Evolutionary conservation across 2,113 vertebrate genomes (phyloP).

Genomic region (Bagarius yarrelli): DNA sequence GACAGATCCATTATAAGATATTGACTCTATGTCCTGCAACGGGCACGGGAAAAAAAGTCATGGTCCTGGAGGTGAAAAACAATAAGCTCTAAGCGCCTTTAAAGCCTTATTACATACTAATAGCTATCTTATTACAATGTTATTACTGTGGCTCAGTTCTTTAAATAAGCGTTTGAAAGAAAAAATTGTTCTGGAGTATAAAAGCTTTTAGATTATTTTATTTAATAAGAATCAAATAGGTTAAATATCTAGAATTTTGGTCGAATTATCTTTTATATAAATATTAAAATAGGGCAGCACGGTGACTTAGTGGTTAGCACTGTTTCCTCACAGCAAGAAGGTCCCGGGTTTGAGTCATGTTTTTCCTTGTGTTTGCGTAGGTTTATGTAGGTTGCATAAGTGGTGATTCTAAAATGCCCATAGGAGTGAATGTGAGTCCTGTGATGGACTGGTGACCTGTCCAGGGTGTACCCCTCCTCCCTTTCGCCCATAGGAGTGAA

Average conservation of each 20-base stretch:
- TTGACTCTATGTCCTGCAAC: neutral
- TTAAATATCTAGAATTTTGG: neutral
- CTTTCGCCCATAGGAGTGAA: too few relatives aligned
- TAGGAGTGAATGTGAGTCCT: too few relatives aligned
- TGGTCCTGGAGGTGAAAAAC: neutral
- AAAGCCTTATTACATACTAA: neutral
- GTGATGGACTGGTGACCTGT: too few relatives aligned
- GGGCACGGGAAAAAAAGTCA: neutral
- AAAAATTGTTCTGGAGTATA: neutral
- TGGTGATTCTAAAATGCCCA: too few relatives aligned
- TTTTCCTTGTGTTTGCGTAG: too few relatives aligned
- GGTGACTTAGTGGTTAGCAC: too few relatives aligned
- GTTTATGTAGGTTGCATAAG: too few relatives aligned
- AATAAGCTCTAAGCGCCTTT: neutral
- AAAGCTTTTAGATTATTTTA: neutral
- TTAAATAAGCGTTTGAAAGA: neutral
- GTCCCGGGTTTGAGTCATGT: too few relatives aligned
- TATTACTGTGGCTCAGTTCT: neutral
- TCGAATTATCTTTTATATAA: neutral
- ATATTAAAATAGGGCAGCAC: too few relatives aligned
- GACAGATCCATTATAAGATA: conserved; percentile 7
- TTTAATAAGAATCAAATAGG: neutral
- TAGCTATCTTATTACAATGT: neutral
- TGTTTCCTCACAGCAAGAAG: too few relatives aligned
- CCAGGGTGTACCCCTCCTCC: too few relatives aligned